A percentile compares a stretch with the other conserved stretches of the same genome.
phyloP scores from a whole-genome alignment of 2,888 invertebrate species.

The Drosophila siamana region DNA sequence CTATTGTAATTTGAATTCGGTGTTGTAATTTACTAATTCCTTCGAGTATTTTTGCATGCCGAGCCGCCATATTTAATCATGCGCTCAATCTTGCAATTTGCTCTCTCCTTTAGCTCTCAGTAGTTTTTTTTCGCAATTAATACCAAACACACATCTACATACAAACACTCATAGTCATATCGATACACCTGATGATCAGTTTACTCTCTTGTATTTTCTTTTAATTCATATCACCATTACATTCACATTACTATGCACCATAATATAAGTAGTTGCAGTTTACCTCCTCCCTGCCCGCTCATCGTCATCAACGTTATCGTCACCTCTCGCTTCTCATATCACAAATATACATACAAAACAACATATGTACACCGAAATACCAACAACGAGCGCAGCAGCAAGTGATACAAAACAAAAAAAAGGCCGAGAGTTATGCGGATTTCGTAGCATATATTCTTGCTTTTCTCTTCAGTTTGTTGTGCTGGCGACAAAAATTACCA shows the following conservation, averaged over 20 bases:
- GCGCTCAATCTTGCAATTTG: conserved; percentile 3
- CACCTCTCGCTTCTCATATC: conserved; percentile 4
- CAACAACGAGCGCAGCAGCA: conserved; percentile 20
- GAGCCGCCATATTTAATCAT: conserved; percentile 15
- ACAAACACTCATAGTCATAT: background rate
- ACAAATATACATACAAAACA: conserved; percentile 7
- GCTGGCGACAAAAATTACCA: conserved; percentile 16
- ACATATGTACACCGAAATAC: conserved; percentile 16
- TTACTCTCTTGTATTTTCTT: background rate
- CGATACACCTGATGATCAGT: background rate
- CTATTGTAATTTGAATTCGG: background rate
- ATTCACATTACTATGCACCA: background rate
- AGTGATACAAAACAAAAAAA: conserved; percentile 4
- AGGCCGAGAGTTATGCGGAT: background rate
- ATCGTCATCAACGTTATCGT: conserved; percentile 1
- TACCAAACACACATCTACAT: background rate
- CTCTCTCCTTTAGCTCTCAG: background rate
- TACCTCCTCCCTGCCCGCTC: background rate
- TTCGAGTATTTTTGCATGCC: conserved; percentile 4
- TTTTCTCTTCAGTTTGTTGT: conserved; percentile 16
- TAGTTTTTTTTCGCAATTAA: conserved; percentile 4
- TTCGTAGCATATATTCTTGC: conserved; percentile 5
- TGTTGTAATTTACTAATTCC: conserved; percentile 7
- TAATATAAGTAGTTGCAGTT: background rate
- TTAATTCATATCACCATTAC: background rate